Evolutionary conservation across 2,797 vertebrate species (phyloP).

Genomic region (Alauda arvensis): DNA sequence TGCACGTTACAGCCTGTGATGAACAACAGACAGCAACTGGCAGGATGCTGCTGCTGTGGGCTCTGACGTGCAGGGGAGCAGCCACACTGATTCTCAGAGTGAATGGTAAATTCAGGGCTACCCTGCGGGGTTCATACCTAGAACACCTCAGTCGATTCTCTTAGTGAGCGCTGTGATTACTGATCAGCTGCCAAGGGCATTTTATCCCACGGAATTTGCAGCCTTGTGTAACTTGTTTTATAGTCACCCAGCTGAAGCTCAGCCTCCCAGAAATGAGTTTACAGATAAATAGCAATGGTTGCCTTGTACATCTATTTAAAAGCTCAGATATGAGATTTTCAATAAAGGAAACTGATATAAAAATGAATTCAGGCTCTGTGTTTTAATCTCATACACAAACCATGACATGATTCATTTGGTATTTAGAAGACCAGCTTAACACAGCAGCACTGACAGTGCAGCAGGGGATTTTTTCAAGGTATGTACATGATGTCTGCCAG

Average conservation of each 20-base stretch:
- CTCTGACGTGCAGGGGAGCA: neutral
- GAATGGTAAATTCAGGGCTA: neutral
- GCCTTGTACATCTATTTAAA: neutral
- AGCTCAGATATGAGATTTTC: neutral
- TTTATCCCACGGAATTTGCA: neutral
- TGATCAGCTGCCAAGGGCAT: neutral
- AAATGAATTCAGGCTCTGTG: slow-evolving; percentile 1
- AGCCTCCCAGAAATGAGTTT: neutral
- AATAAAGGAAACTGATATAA: neutral
- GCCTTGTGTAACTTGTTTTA: neutral
- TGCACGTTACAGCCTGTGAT: neutral
- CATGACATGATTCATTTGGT: neutral
- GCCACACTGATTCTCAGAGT: neutral
- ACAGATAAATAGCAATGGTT: neutral
- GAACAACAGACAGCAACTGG: slow-evolving; percentile 28
- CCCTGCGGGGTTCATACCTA: neutral
- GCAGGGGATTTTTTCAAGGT: slow-evolving; percentile 24
- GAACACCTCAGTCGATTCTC: neutral
- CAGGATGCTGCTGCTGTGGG: neutral
- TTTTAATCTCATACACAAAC: slow-evolving; percentile 20
- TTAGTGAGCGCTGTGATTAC: neutral
- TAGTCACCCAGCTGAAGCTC: neutral
- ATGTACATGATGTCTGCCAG: neutral
- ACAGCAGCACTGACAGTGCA: neutral
- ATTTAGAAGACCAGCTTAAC: neutral